Conservation (phyloP, 2,797 vertebrate genomes). For the Fistularia commersonii region DNA sequence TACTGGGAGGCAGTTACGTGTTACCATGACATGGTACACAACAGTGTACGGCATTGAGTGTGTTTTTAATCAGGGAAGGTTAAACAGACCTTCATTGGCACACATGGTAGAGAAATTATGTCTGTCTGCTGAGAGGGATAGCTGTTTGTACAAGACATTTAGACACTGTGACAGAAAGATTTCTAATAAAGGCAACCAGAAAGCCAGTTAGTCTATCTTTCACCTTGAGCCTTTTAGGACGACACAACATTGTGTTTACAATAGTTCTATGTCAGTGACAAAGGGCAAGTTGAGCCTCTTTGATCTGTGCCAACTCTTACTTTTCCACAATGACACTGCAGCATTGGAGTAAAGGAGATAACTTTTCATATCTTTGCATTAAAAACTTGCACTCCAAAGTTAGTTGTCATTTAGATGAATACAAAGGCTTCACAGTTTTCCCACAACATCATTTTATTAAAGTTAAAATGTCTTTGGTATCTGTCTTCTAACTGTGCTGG, state of each 20-base stretch:
- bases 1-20: background rate
- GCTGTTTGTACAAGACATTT: conserved; percentile 44
- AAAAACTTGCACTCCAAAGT: background rate
- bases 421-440: background rate
- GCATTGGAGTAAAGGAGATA: background rate
- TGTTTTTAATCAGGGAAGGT: conserved; percentile 41
- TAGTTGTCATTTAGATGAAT: background rate
- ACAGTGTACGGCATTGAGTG: conserved; percentile 9
- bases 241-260: conserved; percentile 41
- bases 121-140: conserved; percentile 42
- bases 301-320: conserved; percentile 2
- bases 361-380: background rate
- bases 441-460: background rate
- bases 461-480: background rate
- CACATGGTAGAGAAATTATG: conserved; percentile 35
- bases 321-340: conserved; percentile 8
- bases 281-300: conserved; percentile 23
- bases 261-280: conserved; percentile 28
- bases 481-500: background rate
- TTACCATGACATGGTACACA: conserved; percentile 15
- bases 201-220: conserved; percentile 34
- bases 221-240: conserved; percentile 50
- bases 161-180: conserved; percentile 41
- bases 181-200: conserved; percentile 43
- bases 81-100: conserved; percentile 58